Percentiles rank a stretch among this genome's conserved stretches.
phyloP scores from a whole-genome alignment of 2,113 vertebrate species.

The Platysternon megacephalum region DNA sequence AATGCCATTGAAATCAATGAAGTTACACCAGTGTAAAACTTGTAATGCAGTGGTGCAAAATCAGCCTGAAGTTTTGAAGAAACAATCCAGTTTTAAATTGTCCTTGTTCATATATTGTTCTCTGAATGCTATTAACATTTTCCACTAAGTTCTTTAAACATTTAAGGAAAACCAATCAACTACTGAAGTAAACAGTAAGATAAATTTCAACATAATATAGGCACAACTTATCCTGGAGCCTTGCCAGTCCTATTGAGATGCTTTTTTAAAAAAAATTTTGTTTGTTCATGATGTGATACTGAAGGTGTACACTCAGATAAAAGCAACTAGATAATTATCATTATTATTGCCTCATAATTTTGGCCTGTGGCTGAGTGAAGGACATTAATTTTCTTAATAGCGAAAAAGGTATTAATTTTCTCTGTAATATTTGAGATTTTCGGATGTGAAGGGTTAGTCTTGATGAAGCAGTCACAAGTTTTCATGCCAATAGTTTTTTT shows the following conservation, averaged over 20 bases:
- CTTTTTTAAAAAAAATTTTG: too few relatives aligned
- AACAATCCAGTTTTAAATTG: neutral
- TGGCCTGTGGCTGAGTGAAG: neutral
- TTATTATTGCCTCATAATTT: neutral
- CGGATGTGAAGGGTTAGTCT: conserved; percentile 10
- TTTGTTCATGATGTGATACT: rapidly evolving
- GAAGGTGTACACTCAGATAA: neutral
- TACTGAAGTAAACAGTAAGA: neutral
- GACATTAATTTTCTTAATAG: conserved; percentile 6
- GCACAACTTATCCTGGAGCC: neutral
- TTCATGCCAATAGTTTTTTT: neutral
- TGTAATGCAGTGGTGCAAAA: neutral
- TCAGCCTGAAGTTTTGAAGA: neutral
- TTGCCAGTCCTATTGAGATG: neutral
- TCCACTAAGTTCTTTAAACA: neutral
- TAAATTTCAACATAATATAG: neutral
- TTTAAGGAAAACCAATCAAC: neutral
- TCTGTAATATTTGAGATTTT: conserved; percentile 27
- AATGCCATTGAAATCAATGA: neutral
- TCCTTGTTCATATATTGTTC: neutral
- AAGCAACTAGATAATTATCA: neutral
- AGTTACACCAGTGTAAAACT: neutral
- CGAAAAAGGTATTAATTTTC: neutral
- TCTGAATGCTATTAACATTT: neutral
- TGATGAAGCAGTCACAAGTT: neutral